Evolutionary conservation across 2,797 vertebrate genomes (phyloP).

Genomic region (Mus spretus): DNA sequence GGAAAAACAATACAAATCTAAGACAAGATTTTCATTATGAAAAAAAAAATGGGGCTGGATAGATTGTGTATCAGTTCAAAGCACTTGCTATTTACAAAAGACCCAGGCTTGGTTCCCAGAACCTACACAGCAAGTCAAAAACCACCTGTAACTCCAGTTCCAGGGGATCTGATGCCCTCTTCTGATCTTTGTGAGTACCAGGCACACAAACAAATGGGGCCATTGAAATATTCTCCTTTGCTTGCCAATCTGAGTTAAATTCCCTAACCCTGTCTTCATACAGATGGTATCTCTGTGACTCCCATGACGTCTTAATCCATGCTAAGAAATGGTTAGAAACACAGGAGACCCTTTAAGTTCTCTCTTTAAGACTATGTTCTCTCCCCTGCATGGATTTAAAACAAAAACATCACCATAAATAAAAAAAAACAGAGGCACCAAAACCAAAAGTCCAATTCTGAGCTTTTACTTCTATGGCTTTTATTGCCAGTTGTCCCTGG

Average conservation of each 20-base stretch:
- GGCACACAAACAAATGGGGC: background rate
- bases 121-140: background rate
- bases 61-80: background rate
- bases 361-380: background rate
- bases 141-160: background rate
- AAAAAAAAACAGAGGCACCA: background rate
- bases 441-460: background rate
- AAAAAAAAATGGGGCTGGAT: background rate
- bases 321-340: slow-evolving; percentile 29
- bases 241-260: background rate
- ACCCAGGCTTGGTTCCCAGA: background rate
- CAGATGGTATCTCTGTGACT: background rate
- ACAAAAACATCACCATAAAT: background rate
- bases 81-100: background rate
- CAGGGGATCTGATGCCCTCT: background rate
- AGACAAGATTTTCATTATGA: background rate
- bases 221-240: background rate
- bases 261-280: background rate
- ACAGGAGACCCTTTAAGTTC: background rate
- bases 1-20: slow-evolving; percentile 16
- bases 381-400: background rate
- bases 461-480: background rate
- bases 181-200: background rate
- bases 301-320: background rate
- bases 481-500: background rate